Evolutionary conservation across 2,797 vertebrate genomes (phyloP), one percentile per base, ranked within the genome.

Genomic region (Austrolebias charrua): DNA sequence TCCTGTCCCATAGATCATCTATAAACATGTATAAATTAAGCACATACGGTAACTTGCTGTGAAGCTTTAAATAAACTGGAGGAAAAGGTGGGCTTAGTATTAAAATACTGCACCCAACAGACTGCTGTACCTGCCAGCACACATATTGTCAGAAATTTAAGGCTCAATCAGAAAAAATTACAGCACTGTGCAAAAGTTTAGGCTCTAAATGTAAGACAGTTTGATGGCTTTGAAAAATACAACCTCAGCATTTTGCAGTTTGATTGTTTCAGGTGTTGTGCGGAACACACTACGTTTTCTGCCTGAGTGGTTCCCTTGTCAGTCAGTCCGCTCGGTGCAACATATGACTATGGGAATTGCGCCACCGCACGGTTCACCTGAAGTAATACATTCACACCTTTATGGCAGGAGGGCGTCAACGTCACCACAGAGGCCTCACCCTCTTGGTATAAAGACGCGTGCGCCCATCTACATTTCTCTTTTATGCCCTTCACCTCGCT

Each of bases 11-110:
- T 64, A 49, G 75, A 76, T 86, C 75, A 48, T 24, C 69, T 63
- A n/a, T 55, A 79, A 78, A 63, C 48, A 78, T 60, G 68, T 83
- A 72, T 63, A 80, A 55, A 84, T 75, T 58, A 58, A 70, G 56
- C 15, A 29, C 48, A n/a, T 55, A 47, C 31, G 24, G 24, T 3
- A 24, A 24, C 59, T 55, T 45, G 48, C 47, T 59, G 38, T 38
- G 46, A 72, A 59, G 66, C 76, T 50, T 71, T 61, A 49, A 61
- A 65, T 60, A 71, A 66, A 74, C 11, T 13, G 1, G 16, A 50
- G 49, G 16, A 65, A 46, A 38, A 50, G 20, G 29, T 18, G 5
- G 5, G 40, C 45, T 60, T 29, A 43, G 42, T 43, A 63, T 51
- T 15, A n/a, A 62, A 55, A 50, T 19, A 6, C 12, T 58, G 5